Conservation (phyloP, 2,113 vertebrate genomes). For the Corapipo altera region DNA sequence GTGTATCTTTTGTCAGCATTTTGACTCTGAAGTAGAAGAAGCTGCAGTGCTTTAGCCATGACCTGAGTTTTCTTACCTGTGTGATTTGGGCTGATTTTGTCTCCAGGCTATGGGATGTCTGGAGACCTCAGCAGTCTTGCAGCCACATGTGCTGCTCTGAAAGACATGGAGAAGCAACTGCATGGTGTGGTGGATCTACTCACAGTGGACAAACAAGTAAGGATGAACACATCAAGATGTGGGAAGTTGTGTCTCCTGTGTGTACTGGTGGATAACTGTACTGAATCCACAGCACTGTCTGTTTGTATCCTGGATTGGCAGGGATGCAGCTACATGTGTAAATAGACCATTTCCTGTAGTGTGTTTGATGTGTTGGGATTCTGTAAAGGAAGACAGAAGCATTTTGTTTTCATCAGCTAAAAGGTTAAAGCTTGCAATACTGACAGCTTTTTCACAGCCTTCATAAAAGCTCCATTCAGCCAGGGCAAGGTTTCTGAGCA, state of each 20-base stretch:
- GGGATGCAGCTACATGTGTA: neutral
- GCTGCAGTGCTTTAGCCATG: neutral
- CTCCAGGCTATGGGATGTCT: conserved; percentile 82
- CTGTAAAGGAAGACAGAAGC: neutral
- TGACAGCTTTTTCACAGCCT: neutral
- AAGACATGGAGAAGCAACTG: conserved; percentile 63
- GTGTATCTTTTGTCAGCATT: neutral
- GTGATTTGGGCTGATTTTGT: neutral
- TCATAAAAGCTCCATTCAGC: neutral
- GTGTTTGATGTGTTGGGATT: neutral
- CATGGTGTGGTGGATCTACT: conserved; percentile 79
- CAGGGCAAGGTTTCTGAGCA: neutral
- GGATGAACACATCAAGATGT: neutral
- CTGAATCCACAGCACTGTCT: neutral
- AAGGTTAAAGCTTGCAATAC: neutral
- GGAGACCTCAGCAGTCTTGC: conserved; percentile 81
- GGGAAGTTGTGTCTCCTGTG: neutral
- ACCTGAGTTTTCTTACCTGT: neutral
- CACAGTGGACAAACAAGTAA: conserved; percentile 80
- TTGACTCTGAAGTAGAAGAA: neutral
- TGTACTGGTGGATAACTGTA: neutral
- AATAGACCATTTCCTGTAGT: neutral
- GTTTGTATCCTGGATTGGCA: neutral
- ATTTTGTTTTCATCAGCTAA: neutral
- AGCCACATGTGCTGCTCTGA: conserved; percentile 72